These are phyloP conservation scores for Trachelipus rathkii DNA, from an alignment of 1,140 invertebrate species.

Conservation along the genomic window DNA sequence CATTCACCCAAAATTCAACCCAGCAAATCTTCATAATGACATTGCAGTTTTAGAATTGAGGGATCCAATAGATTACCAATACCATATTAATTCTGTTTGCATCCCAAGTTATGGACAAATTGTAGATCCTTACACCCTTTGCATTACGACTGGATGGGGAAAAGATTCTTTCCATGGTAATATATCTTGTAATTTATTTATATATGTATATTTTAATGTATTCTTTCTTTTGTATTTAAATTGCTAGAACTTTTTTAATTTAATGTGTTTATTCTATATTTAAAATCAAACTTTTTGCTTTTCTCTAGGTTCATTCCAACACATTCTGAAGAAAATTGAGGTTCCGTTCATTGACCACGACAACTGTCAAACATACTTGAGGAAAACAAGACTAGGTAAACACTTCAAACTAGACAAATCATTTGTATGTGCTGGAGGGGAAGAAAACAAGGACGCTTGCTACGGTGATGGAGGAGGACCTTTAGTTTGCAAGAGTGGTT, in stretches of 20 bases:
- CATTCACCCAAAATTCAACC: constrained; percentile 52
- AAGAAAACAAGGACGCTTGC: constrained; percentile 53
- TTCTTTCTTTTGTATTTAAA: too few relatives aligned
- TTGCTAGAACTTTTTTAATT: too few relatives aligned
- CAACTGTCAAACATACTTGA: constrained; percentile 53
- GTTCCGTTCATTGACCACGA: constrained; percentile 52
- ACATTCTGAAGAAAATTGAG: constrained; percentile 59
- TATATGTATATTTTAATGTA: too few relatives aligned
- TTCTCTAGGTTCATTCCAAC: constrained; percentile 61
- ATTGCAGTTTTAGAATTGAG: constrained; percentile 57
- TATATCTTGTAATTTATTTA: background rate
- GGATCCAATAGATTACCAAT: constrained; percentile 11
- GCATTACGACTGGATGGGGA: constrained; percentile 78
- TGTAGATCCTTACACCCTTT: constrained; percentile 48
- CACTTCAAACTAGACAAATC: constrained; percentile 53
- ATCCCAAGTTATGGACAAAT: constrained; percentile 42
- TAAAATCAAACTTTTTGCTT: background rate
- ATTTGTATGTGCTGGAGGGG: constrained; percentile 59
- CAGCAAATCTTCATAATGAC: constrained; percentile 56
- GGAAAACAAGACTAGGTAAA: constrained; percentile 52
- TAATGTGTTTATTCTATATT: too few relatives aligned
- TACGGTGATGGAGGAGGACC: constrained; percentile 52
- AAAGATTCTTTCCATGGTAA: constrained; percentile 60
- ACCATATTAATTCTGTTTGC: constrained; percentile 60
- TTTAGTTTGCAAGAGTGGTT: constrained; percentile 46